These are phyloP conservation scores for Lepidochitona cinerea DNA, from an alignment of 2,888 invertebrate species.

Conservation along the genomic window DNA sequence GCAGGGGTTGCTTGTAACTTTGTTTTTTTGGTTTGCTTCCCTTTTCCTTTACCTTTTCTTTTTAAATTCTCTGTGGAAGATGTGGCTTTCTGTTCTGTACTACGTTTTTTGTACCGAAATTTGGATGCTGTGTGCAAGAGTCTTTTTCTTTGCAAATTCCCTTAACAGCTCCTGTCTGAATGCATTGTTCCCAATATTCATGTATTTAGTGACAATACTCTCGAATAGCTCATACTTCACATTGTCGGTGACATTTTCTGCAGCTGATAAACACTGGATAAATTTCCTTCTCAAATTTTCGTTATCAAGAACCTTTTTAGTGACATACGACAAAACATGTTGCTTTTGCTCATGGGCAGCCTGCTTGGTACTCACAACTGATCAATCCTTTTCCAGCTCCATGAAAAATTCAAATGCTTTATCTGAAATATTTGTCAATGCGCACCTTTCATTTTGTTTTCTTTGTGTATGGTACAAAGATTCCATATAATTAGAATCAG, in stretches of 20 bases:
- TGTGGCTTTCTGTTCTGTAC: neutral
- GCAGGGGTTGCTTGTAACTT: neutral
- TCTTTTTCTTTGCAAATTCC: neutral
- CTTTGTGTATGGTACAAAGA: neutral
- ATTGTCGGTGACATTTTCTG: neutral
- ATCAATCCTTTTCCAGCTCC: neutral
- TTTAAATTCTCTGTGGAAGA: neutral
- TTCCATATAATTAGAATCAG: neutral
- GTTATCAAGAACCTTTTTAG: neutral
- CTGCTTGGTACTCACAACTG: neutral
- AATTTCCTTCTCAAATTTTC: neutral
- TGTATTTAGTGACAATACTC: neutral
- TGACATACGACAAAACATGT: slow-evolving; percentile 1
- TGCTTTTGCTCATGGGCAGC: neutral
- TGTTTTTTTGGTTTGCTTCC: neutral
- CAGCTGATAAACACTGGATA: neutral
- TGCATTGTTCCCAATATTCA: neutral
- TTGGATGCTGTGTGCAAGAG: neutral
- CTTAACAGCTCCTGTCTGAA: neutral
- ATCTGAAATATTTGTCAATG: neutral
- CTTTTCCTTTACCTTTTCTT: neutral
- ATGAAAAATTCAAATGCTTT: neutral
- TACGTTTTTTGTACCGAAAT: neutral
- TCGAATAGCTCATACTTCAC: neutral
- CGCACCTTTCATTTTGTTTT: neutral